Percentiles rank a stretch among this genome's conserved stretches.
These are phyloP conservation scores for Diplazon laetatorius DNA, from an alignment of 2,888 invertebrate species.

Conservation along the genomic window DNA sequence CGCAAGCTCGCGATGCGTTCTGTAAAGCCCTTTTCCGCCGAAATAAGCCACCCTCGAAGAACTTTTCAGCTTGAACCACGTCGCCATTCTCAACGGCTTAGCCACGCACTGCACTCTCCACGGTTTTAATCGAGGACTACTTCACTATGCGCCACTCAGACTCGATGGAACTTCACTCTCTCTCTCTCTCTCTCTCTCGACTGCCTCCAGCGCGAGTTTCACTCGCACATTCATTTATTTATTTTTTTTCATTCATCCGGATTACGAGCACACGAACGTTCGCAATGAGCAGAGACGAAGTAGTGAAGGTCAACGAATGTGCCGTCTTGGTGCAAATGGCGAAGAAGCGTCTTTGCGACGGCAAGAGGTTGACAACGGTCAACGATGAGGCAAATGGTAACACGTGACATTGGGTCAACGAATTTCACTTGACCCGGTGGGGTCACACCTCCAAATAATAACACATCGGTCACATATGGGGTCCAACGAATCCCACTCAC, in stretches of 20 bases:
- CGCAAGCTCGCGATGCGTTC: constrained; percentile 5
- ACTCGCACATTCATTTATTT: constrained; percentile 12
- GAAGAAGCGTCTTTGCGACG: constrained; percentile 33
- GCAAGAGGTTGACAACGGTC: constrained; percentile 20
- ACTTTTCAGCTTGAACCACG: constrained; percentile 27
- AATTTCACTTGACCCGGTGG: too few species aligned
- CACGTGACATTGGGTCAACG: too few species aligned
- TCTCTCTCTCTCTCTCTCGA: too few species aligned
- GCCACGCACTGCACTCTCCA: constrained; percentile 32
- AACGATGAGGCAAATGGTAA: constrained; percentile 12
- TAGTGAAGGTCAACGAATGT: constrained; percentile 10
- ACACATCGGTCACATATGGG: too few species aligned
- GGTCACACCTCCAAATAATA: too few species aligned
- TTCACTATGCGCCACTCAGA: constrained; percentile 59
- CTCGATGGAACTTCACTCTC: constrained; percentile 59
- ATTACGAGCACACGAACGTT: not conserved
- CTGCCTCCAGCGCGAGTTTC: constrained; percentile 18
- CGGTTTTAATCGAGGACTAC: constrained; percentile 57
- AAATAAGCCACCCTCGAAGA: constrained; percentile 20
- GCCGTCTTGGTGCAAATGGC: not conserved
- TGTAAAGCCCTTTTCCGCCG: constrained; percentile 25
- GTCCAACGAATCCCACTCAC: too few species aligned
- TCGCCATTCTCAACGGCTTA: constrained; percentile 23
- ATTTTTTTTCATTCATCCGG: constrained; percentile 3
- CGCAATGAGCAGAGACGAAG: not conserved